A percentile compares a stretch with the other conserved stretches of the same genome.
phyloP scores from a whole-genome alignment of 2,888 invertebrate species.

The Adelphocoris suturalis region DNA sequence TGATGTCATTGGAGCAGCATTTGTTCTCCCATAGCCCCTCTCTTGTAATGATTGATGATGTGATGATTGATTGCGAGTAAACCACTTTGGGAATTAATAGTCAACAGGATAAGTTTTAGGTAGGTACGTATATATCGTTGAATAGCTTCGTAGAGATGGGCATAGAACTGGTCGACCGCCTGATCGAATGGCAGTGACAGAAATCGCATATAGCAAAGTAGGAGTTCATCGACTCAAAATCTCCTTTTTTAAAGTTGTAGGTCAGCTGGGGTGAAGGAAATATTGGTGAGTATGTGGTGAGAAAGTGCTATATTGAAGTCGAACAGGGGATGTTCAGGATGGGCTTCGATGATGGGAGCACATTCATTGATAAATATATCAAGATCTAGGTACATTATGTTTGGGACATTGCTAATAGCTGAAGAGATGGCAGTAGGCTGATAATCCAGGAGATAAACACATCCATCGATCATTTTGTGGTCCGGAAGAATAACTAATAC shows the following conservation, averaged over 20 bases:
- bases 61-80: no score
- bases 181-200: background rate
- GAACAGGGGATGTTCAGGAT: background rate
- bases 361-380: no score
- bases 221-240: background rate
- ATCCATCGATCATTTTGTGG: conserved; percentile 13
- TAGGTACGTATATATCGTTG: background rate
- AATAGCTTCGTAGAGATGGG: conserved; percentile 2
- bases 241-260: no score
- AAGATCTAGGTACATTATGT: background rate
- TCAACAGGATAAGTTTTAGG: background rate
- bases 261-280: no score
- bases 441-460: conserved; percentile 24
- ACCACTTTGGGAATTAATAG: conserved; percentile 27
- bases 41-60: no score
- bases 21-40: no score
- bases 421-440: background rate
- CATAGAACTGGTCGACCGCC: background rate
- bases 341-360: background rate
- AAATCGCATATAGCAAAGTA: conserved; percentile 1
- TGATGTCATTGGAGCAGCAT: no score
- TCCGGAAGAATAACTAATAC: conserved; percentile 50
- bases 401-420: background rate
- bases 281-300: no score
- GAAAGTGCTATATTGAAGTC: background rate